Percentiles rank a stretch among this genome's conserved stretches.
Conservation (phyloP, 1,140 invertebrate genomes). For the Oedothorax gibbosus region DNA sequence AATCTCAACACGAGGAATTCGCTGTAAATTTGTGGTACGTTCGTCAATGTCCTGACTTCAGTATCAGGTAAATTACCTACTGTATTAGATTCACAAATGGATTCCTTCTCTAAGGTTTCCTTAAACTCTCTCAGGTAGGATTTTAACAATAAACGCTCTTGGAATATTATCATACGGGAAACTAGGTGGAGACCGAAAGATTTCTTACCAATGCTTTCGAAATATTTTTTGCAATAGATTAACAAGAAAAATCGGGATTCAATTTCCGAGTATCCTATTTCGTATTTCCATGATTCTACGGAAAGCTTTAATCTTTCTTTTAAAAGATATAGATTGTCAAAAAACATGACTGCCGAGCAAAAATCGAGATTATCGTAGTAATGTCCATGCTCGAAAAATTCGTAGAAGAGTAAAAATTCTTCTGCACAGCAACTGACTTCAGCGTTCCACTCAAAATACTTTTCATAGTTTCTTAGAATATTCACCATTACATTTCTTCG, state of each 20-base stretch:
- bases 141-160: conserved; percentile 1
- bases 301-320: conserved; percentile 14
- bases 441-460: background rate
- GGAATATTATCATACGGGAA: background rate
- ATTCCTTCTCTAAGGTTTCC: background rate
- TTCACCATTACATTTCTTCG: conserved; percentile 5
- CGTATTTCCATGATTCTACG: too few species aligned
- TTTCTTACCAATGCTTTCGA: background rate
- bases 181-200: too few species aligned
- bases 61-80: background rate
- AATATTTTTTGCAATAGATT: conserved; percentile 3
- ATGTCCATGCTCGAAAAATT: background rate
- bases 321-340: conserved; percentile 28
- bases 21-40: conserved; percentile 25
- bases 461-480: conserved; percentile 1
- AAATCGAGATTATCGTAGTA: conserved; percentile 32
- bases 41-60: background rate
- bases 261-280: conserved; percentile 1
- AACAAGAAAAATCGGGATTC: conserved; percentile 28
- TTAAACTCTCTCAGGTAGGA: background rate
- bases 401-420: background rate
- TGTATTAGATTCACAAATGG: background rate
- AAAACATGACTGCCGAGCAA: conserved; percentile 9
- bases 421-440: background rate
- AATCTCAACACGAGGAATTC: conserved; percentile 20